phyloP scores from a whole-genome alignment of 2,888 invertebrate genomes.

The Lithophane socia region DNA sequence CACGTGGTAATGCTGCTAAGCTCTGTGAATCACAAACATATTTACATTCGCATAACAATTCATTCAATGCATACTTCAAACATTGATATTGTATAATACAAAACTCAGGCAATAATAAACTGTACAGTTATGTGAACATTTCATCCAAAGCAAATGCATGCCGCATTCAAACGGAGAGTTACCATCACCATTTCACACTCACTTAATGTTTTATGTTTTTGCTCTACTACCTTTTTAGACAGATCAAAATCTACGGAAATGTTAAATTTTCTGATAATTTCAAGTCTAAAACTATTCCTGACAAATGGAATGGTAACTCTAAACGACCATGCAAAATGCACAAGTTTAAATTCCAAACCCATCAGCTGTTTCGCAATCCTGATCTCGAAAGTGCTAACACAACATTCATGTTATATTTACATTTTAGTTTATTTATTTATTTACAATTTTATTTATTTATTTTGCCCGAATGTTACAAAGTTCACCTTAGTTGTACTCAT shows the following conservation, averaged over 20 bases:
- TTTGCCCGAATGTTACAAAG: slow-evolving; percentile 58
- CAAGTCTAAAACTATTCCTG: neutral
- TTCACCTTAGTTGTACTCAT: slow-evolving; percentile 98
- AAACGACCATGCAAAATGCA: slow-evolving; percentile 73
- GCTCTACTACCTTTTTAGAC: neutral
- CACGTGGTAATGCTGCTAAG: slow-evolving; percentile 95
- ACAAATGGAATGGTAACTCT: slow-evolving; percentile 55
- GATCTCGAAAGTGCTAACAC: slow-evolving; percentile 68
- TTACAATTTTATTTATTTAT: slow-evolving; percentile 71
- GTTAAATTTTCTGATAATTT: neutral
- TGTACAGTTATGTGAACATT: slow-evolving; percentile 63
- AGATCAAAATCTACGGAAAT: neutral
- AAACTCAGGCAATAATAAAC: slow-evolving; percentile 65
- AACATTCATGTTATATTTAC: slow-evolving; percentile 73
- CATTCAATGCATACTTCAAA: slow-evolving; percentile 60
- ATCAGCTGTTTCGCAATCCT: slow-evolving; percentile 60
- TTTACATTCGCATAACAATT: slow-evolving; percentile 84
- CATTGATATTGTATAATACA: slow-evolving; percentile 72
- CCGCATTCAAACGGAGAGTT: slow-evolving; percentile 57
- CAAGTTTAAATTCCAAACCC: slow-evolving; percentile 70
- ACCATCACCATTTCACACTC: slow-evolving; percentile 50
- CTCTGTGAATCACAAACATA: slow-evolving; percentile 93
- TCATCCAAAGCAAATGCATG: slow-evolving; percentile 70
- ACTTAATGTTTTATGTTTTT: neutral
- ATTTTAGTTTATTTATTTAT: slow-evolving; percentile 70